A percentile compares a stretch with the other conserved stretches of the same genome.
phyloP scores from a whole-genome alignment of 2,797 vertebrate species.

The Siniperca undulata region DNA sequence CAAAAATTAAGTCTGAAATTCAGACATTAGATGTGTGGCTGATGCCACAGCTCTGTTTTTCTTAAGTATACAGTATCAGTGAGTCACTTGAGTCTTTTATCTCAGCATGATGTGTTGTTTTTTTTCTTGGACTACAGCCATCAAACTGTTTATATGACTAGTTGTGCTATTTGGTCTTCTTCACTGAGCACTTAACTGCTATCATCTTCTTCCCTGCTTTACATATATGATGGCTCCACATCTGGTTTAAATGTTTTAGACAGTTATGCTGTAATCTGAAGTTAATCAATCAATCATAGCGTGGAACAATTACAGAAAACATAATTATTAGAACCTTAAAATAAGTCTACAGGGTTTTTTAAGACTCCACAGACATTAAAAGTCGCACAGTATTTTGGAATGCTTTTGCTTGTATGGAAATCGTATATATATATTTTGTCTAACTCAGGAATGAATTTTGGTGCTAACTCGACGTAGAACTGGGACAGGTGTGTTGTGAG shows the following conservation, averaged over 20 bases:
- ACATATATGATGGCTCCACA: background rate
- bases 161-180: background rate
- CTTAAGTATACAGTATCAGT: background rate
- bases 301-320: conserved; percentile 8
- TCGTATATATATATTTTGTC: background rate
- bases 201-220: background rate
- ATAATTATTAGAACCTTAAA: background rate
- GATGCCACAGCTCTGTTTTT: background rate
- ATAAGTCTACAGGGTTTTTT: background rate
- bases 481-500: conserved; percentile 41
- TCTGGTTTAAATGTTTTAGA: background rate
- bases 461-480: background rate
- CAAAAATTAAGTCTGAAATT: background rate
- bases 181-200: background rate
- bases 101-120: background rate
- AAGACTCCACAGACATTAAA: background rate
- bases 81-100: background rate
- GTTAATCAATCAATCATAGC: conserved; percentile 1
- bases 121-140: background rate
- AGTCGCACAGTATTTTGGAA: conserved; percentile 47
- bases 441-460: conserved; percentile 11
- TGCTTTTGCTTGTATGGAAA: conserved; percentile 31
- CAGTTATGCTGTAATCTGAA: background rate
- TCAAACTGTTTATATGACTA: background rate
- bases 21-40: conserved; percentile 9